Evolutionary conservation across 2,888 invertebrate genomes (phyloP).

Genomic region (Ennomos erosarius): DNA sequence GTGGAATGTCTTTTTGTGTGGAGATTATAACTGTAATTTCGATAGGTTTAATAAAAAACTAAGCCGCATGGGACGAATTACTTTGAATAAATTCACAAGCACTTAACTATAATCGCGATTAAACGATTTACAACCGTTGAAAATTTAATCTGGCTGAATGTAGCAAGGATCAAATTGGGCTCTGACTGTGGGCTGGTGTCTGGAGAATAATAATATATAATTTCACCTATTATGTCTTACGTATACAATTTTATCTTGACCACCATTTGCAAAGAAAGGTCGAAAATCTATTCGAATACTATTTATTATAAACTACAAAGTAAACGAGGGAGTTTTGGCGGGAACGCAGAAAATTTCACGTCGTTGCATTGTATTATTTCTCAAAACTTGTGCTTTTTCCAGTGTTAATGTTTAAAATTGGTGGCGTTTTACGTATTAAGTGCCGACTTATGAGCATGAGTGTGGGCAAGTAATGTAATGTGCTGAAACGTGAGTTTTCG

Average conservation of each 20-base stretch:
- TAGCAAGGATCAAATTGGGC: constrained; percentile 25
- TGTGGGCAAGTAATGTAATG: no score
- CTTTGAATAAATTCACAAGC: constrained; percentile 32
- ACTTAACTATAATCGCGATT: constrained; percentile 27
- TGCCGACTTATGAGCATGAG: no score
- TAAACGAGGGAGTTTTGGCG: no score
- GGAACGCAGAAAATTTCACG: no score
- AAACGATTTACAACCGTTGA: constrained; percentile 29
- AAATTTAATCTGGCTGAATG: constrained; percentile 22
- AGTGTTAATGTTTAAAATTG: no score
- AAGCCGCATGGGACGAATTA: constrained; percentile 30
- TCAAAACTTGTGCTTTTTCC: no score
- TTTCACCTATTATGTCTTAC: background rate
- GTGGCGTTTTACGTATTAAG: no score
- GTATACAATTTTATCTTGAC: constrained; percentile 6
- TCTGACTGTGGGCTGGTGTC: background rate
- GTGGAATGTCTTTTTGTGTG: constrained; percentile 8
- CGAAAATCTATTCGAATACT: background rate
- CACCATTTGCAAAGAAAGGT: no score
- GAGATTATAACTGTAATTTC: constrained; percentile 20
- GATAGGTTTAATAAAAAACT: constrained; percentile 27
- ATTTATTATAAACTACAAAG: background rate
- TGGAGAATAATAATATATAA: constrained; percentile 20
- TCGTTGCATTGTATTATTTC: no score
- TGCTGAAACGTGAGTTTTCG: no score